Percentiles rank a stretch among this genome's conserved stretches.
Evolutionary conservation across 2,888 invertebrate genomes (phyloP).

Genomic region (Caenorhabditis afra): DNA sequence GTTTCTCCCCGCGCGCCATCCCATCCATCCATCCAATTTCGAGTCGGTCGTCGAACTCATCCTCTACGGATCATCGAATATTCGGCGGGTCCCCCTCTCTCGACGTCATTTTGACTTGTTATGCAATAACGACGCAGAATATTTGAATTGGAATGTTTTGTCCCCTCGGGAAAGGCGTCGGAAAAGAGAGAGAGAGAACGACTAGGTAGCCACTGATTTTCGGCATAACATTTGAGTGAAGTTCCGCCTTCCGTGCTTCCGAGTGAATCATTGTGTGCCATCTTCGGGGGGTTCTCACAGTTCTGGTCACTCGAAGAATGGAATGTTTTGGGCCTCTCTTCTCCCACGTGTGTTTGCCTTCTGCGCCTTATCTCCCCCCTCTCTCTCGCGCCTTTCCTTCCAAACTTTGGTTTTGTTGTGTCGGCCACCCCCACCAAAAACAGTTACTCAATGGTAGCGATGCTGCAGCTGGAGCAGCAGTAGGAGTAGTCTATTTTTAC

Average conservation of each 20-base stretch:
- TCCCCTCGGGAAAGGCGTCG: background rate
- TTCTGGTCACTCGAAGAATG: conserved; percentile 9
- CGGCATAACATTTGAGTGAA: background rate
- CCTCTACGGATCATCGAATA: conserved; percentile 44
- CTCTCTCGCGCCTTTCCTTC: conserved; percentile 10
- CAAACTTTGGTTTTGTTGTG: conserved; percentile 17
- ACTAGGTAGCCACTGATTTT: background rate
- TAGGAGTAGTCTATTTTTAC: conserved; percentile 14
- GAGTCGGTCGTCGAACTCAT: conserved; percentile 22
- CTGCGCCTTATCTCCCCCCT: conserved; percentile 13
- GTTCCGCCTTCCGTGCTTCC: background rate
- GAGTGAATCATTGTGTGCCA: too few relatives aligned
- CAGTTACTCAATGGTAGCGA: conserved; percentile 6
- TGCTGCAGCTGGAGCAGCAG: too few relatives aligned
- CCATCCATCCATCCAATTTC: conserved; percentile 26
- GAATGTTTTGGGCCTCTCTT: conserved; percentile 16
- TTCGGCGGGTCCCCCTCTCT: conserved; percentile 18
- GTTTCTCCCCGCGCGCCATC: conserved; percentile 14
- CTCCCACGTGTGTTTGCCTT: conserved; percentile 46
- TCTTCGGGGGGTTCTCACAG: background rate
- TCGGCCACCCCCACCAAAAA: conserved; percentile 3
- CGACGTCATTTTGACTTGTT: conserved; percentile 39
- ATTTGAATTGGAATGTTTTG: conserved; percentile 38
- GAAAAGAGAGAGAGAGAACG: too few relatives aligned
- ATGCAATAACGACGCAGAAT: conserved; percentile 11